Conservation (phyloP, 2,113 vertebrate species). For the Irena cyanogastra region DNA sequence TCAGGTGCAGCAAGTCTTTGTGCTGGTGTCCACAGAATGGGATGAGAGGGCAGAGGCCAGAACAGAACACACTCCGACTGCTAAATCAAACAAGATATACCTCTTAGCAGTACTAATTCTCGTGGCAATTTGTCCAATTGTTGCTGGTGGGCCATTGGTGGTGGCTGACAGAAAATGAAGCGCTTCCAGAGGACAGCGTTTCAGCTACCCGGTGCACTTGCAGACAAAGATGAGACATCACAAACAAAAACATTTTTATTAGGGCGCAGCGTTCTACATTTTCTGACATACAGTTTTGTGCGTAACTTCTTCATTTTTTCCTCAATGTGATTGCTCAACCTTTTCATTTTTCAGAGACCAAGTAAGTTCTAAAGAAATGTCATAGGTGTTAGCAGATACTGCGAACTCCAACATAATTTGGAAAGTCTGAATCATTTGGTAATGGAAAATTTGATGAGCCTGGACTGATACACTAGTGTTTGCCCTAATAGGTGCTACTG, state of each 20-base stretch:
- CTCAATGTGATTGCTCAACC: neutral
- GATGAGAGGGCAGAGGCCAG: neutral
- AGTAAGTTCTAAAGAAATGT: neutral
- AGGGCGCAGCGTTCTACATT: neutral
- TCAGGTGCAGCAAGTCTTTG: neutral
- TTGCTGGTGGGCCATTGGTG: neutral
- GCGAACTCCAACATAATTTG: neutral
- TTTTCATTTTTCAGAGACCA: neutral
- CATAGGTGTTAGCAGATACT: neutral
- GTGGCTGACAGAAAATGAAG: neutral
- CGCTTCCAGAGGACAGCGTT: neutral
- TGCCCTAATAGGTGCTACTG: neutral
- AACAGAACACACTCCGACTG: fast-evolving
- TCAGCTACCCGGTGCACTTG: neutral
- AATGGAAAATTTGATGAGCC: neutral
- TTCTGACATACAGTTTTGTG: neutral
- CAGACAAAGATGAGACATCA: neutral
- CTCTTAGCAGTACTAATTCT: neutral
- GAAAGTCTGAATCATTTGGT: neutral
- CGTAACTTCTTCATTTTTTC: neutral
- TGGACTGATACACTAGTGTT: neutral
- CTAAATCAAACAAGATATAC: neutral
- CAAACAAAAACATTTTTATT: neutral
- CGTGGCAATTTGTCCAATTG: neutral
- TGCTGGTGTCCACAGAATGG: neutral